phyloP scores from a whole-genome alignment of 2,888 invertebrate genomes.

The Oligia latruncula region DNA sequence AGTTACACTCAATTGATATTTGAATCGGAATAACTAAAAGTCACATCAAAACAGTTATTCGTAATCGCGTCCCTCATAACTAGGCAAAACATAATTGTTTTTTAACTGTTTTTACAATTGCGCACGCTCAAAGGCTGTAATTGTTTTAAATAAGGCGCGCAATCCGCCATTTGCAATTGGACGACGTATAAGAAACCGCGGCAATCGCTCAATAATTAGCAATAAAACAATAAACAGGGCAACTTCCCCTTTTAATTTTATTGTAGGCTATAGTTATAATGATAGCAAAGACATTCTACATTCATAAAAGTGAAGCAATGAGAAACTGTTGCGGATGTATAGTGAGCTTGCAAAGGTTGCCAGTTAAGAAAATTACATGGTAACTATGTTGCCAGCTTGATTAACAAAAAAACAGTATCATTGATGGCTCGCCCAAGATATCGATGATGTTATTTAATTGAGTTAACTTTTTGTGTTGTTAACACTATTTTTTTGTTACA shows the following conservation, averaged over 20 bases:
- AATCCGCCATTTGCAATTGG: constrained; percentile 31
- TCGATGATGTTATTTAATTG: background rate
- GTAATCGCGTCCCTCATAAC: constrained; percentile 4
- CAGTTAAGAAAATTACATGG: constrained; percentile 31
- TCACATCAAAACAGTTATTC: constrained; percentile 31
- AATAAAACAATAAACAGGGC: constrained; percentile 44
- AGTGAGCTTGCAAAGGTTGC: constrained; percentile 21
- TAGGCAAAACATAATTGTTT: constrained; percentile 21
- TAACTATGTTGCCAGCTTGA: constrained; percentile 14
- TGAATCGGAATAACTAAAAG: constrained; percentile 23
- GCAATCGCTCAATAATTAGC: constrained; percentile 40
- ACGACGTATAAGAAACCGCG: constrained; percentile 33
- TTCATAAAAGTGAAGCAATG: constrained; percentile 21
- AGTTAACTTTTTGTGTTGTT: background rate
- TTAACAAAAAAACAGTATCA: background rate
- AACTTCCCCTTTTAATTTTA: constrained; percentile 26
- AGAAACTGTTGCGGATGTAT: constrained; percentile 10
- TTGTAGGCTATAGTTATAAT: constrained; percentile 10
- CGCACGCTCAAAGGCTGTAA: constrained; percentile 11
- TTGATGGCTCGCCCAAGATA: background rate
- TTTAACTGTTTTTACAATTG: constrained; percentile 24
- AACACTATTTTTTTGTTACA: constrained; percentile 19
- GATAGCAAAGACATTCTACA: constrained; percentile 28
- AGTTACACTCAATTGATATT: constrained; percentile 45
- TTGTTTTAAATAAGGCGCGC: constrained; percentile 39